These are phyloP conservation scores for Leptinotarsa peninsularis DNA, from an alignment of 2,888 invertebrate genomes.

Conservation along the genomic window DNA sequence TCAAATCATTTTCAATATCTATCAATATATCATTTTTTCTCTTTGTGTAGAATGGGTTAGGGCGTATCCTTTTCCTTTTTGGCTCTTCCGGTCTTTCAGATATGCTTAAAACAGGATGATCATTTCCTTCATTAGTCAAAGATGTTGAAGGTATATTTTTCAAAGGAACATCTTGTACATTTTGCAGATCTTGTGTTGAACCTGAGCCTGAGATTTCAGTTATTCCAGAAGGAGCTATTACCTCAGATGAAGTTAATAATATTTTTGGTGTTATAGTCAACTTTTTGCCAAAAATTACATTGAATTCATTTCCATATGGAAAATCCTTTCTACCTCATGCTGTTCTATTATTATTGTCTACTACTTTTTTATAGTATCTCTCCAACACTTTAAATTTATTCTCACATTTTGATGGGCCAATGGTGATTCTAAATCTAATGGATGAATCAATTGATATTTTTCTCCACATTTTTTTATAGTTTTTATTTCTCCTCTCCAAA, in stretches of 20 bases:
- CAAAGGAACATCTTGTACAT: neutral
- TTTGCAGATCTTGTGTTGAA: neutral
- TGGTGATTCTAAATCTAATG: conserved; percentile 1
- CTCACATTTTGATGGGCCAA: conserved; percentile 31
- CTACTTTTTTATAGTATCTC: conserved; percentile 26
- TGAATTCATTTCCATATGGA: conserved; percentile 26
- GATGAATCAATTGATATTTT: conserved; percentile 20
- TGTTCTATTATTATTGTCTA: neutral
- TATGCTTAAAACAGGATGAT: neutral
- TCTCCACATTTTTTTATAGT: conserved; percentile 35
- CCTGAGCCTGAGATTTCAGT: neutral
- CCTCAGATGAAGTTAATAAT: conserved; percentile 9
- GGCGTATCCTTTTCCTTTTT: neutral
- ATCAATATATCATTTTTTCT: conserved; percentile 10
- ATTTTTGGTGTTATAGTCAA: neutral
- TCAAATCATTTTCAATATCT: conserved; percentile 28
- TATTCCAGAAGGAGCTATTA: conserved; percentile 7
- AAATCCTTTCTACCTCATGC: conserved; percentile 9
- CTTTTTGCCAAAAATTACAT: conserved; percentile 30
- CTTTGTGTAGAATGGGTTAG: conserved; percentile 10
- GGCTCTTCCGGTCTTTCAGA: conserved; percentile 3
- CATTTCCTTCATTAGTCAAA: neutral
- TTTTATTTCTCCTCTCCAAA: conserved; percentile 25
- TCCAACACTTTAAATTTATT: conserved; percentile 36
- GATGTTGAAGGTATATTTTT: neutral